Evolutionary conservation across 2,113 vertebrate genomes (phyloP).

Genomic region (Chloroceryle aenea): DNA sequence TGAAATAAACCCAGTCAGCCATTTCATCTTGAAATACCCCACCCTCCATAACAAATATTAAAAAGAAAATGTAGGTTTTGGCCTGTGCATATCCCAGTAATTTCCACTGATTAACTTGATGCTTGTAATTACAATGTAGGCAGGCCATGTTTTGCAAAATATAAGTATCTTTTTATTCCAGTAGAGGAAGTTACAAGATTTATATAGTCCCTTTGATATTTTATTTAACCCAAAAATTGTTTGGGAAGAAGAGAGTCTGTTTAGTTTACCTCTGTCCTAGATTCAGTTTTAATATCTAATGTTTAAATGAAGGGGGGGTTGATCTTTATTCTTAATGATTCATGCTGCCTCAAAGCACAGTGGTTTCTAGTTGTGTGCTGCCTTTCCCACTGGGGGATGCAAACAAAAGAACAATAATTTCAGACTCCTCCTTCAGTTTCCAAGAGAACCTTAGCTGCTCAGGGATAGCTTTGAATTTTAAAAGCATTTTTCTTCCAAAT

Average conservation of each 20-base stretch:
- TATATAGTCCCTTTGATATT: slow-evolving; percentile 2
- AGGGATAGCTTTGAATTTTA: slow-evolving; percentile 71
- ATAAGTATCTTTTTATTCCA: not conserved
- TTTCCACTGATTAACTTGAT: not conserved
- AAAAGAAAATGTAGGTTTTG: slow-evolving; percentile 30
- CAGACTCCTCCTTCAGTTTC: slow-evolving; percentile 72
- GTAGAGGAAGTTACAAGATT: not conserved
- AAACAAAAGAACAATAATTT: slow-evolving; percentile 75
- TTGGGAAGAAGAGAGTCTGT: not conserved
- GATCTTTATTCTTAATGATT: slow-evolving; percentile 60
- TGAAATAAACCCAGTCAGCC: slow-evolving; percentile 32
- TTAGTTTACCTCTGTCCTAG: slow-evolving; percentile 46
- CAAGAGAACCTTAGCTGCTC: slow-evolving; percentile 70
- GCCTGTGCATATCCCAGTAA: not conserved
- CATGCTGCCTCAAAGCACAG: slow-evolving; percentile 54
- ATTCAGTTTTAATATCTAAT: slow-evolving; percentile 40
- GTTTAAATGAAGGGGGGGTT: not conserved
- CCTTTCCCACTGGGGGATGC: slow-evolving; percentile 68
- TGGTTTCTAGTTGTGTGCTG: slow-evolving; percentile 66
- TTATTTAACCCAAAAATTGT: slow-evolving; percentile 3
- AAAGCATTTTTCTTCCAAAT: slow-evolving; percentile 69
- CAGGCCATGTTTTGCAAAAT: not conserved
- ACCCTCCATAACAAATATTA: slow-evolving; percentile 15
- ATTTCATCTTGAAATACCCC: slow-evolving; percentile 39
- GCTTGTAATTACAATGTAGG: not conserved